Base-by-base conservation (phyloP, 2,888 invertebrate genomes). In the Tholera decimalis region DNA sequence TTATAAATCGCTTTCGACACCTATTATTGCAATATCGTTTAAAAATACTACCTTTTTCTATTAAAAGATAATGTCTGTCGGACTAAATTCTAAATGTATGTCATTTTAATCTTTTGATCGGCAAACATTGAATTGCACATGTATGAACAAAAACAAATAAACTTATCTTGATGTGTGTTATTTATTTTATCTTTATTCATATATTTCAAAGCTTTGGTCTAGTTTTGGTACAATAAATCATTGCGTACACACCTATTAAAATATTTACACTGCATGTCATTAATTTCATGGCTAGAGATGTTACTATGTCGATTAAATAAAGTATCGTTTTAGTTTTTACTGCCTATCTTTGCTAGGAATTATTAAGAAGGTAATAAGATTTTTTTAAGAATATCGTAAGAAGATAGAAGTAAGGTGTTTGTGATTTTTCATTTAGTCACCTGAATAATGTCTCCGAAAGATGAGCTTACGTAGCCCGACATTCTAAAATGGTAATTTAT, bases 211-310 rank as follows among this genome's bases (percentile, higher is more conserved):
- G 59, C 59, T 63, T 51, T 80, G 74, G 43, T 76, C 71, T 59
- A 77, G 64, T 71, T 82, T 68, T 58, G 8, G 35, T 47, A 9
- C 33, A 73, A 85, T 88, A 81, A 87, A 88, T 88, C 86, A 83
- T 70, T 66, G 35, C 60, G 65, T 64, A 80, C 72, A 77, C 80
- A 74, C 60, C 77, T 82, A 85, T 86, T 85, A 85, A 79, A 80
- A 80, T 85, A 84, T 84, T 84, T 83, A 87, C 83, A 79, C 75
- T 82, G 68, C 54, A 73, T 69, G 78, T 81, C 80, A 83, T 83
- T 85, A 80, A 70, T 47, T 43, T 30, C 41, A 15, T 22, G 18
- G 49, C 39, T 73, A 82, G 62, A 53, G 73, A 62, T 73, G 79
- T 53, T 41, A 39, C 5, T 7, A 24, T 22, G 30, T 51, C 37